Evolutionary conservation across 2,113 vertebrate genomes (phyloP).

Genomic region (Ammodytes dubius): DNA sequence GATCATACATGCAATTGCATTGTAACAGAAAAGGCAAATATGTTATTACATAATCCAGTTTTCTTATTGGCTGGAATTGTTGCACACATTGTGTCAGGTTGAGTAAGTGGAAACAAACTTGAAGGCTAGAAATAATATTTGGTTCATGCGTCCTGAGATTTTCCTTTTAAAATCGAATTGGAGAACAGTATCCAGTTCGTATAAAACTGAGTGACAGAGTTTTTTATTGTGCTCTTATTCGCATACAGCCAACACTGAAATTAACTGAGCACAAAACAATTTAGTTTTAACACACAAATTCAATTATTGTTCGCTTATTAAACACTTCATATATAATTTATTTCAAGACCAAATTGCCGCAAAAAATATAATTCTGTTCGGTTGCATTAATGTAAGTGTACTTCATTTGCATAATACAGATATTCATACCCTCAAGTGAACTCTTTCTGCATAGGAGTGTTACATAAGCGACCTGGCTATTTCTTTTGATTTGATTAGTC

Average conservation of each 20-base stretch:
- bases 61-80: too few relatives aligned
- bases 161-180: neutral
- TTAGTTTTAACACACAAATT: neutral
- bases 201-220: neutral
- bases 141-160: neutral
- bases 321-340: constrained; percentile 1
- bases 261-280: neutral
- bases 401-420: neutral
- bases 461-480: constrained; percentile 40
- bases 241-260: neutral
- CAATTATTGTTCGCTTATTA: neutral
- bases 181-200: neutral
- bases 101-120: neutral
- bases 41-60: too few relatives aligned
- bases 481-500: constrained; percentile 49
- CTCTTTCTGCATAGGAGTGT: constrained; percentile 5
- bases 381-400: neutral
- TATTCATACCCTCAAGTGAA: constrained; percentile 2
- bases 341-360: neutral
- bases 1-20: too few relatives aligned
- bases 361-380: constrained; percentile 14
- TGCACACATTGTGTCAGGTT: too few relatives aligned
- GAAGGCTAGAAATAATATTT: neutral
- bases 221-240: neutral
- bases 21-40: too few relatives aligned